Conservation (phyloP, 2,113 vertebrate species). For the Aspiorhynchus laticeps region DNA sequence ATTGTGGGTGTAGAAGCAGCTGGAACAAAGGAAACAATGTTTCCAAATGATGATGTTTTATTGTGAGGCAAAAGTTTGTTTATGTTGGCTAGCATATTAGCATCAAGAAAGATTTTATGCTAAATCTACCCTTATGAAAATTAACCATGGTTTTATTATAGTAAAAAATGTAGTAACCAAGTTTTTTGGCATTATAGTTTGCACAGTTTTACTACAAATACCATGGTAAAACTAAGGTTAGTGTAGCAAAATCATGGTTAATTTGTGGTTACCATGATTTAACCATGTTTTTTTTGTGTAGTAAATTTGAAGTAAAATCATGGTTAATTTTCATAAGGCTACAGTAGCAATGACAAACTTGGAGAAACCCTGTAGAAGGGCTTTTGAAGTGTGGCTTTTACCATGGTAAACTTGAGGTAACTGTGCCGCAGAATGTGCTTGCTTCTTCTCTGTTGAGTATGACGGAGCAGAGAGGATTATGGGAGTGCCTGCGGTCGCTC, state of each 20-base stretch:
- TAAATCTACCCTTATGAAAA: not conserved
- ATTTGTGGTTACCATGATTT: not conserved
- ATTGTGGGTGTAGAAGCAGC: not conserved
- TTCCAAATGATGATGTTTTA: constrained; percentile 5
- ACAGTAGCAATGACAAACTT: not conserved
- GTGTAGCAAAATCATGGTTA: not conserved
- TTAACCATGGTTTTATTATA: not conserved
- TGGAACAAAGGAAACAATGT: constrained; percentile 10
- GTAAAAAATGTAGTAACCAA: too few species aligned
- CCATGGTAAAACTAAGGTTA: too few species aligned
- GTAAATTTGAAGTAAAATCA: too few species aligned
- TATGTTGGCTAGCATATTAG: constrained; percentile 1
- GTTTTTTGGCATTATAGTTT: too few species aligned
- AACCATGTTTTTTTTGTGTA: too few species aligned
- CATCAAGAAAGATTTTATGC: not conserved
- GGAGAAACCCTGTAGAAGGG: not conserved
- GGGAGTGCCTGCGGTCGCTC: not conserved
- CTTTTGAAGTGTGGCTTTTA: constrained; percentile 3
- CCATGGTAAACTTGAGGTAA: not conserved
- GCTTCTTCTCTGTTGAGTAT: constrained; percentile 6
- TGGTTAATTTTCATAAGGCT: not conserved
- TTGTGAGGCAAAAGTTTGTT: not conserved
- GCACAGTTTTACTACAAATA: too few species aligned
- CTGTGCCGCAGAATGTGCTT: not conserved
- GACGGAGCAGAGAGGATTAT: constrained; percentile 12